A percentile compares a stretch with the other conserved stretches of the same genome.
phyloP scores from a whole-genome alignment of 2,888 invertebrate genomes.

The Drosophila monieri region DNA sequence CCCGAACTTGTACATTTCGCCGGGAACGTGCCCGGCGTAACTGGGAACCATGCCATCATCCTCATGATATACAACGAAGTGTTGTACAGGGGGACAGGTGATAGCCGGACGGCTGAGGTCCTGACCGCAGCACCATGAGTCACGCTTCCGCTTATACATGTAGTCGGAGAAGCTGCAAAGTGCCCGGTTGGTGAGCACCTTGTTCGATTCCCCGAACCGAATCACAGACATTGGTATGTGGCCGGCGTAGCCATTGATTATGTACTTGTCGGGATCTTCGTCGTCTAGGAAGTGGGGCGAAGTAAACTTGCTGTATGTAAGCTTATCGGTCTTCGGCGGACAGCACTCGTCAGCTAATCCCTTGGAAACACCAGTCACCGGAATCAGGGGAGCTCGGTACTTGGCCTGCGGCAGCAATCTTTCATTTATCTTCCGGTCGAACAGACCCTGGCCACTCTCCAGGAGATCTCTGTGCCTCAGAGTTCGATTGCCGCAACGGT shows the following conservation, averaged over 20 bases:
- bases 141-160: slow-evolving; percentile 89
- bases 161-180: slow-evolving; percentile 90
- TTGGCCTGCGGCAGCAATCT: slow-evolving; percentile 86
- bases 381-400: slow-evolving; percentile 88
- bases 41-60: slow-evolving; percentile 90
- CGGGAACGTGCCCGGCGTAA: slow-evolving; percentile 92
- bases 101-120: slow-evolving; percentile 73
- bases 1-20: slow-evolving; percentile 89
- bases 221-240: slow-evolving; percentile 81
- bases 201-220: slow-evolving; percentile 82
- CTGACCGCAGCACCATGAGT: slow-evolving; percentile 87
- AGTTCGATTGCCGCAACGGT: slow-evolving; percentile 85
- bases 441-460: slow-evolving; percentile 71
- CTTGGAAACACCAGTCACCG: slow-evolving; percentile 88
- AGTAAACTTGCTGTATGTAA: slow-evolving; percentile 79
- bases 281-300: slow-evolving; percentile 82
- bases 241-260: slow-evolving; percentile 80
- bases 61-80: slow-evolving; percentile 88
- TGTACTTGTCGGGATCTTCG: slow-evolving; percentile 80
- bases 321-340: slow-evolving; percentile 84
- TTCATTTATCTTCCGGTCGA: slow-evolving; percentile 77
- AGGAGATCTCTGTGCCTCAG: slow-evolving; percentile 75
- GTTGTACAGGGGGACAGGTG: slow-evolving; percentile 65
- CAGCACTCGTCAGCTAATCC: slow-evolving; percentile 87
- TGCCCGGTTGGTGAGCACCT: slow-evolving; percentile 88